Conservation (phyloP, 2,797 vertebrate species). For the Sphaeramia orbicularis region DNA sequence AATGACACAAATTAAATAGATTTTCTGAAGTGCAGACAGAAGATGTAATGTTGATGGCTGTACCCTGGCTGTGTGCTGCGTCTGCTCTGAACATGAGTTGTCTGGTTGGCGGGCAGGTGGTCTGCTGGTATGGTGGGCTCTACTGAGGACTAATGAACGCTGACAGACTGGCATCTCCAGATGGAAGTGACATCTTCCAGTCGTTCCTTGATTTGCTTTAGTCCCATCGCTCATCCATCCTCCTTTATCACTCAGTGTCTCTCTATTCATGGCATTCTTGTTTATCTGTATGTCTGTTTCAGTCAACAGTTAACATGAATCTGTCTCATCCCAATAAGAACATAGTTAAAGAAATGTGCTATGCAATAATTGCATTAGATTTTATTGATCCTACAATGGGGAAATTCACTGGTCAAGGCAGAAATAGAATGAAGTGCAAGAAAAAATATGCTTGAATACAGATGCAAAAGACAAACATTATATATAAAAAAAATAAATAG, state of each 20-base stretch:
- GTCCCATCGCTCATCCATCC: slow-evolving; percentile 26
- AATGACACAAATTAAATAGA: not conserved
- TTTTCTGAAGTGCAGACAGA: slow-evolving; percentile 11
- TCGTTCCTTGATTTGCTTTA: slow-evolving; percentile 29
- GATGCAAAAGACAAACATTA: too few relatives aligned
- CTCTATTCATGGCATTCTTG: slow-evolving; percentile 3
- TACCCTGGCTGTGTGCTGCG: slow-evolving; percentile 11
- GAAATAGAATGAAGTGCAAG: too few relatives aligned
- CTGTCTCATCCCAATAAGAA: too few relatives aligned
- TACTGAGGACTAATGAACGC: slow-evolving; percentile 50
- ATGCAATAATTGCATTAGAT: too few relatives aligned
- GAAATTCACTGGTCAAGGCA: too few relatives aligned
- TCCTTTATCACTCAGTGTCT: slow-evolving; percentile 5
- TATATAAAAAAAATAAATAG: too few relatives aligned
- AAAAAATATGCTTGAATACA: too few relatives aligned
- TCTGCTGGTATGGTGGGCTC: slow-evolving; percentile 43
- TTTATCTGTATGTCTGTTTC: not conserved
- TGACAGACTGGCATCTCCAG: slow-evolving; percentile 67
- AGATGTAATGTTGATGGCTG: slow-evolving; percentile 1
- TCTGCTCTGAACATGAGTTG: slow-evolving; percentile 32
- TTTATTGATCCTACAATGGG: too few relatives aligned
- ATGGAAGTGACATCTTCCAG: slow-evolving; percentile 64
- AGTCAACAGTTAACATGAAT: not conserved
- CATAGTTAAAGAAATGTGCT: too few relatives aligned
- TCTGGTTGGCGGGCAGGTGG: slow-evolving; percentile 57